Base-by-base conservation (phyloP, 2,113 vertebrate genomes). In the Sprattus sprattus region DNA sequence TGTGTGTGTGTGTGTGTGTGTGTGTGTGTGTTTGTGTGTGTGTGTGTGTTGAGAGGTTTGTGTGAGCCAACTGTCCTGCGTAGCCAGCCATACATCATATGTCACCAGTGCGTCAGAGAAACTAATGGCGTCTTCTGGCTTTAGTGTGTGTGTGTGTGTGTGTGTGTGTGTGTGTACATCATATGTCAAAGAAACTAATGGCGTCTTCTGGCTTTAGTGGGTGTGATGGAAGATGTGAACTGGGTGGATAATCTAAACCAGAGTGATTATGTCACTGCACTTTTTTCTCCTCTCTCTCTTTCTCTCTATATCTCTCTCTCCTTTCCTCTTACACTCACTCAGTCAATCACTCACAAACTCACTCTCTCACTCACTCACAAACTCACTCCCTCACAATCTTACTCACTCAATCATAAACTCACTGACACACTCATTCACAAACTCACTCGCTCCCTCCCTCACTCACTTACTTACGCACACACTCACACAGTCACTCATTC, bases 191-290 rank as follows among this genome's bases (percentile, higher is more conserved):
- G 82, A 89, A 91, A 92, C 87, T 89, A 91, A 89, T 92, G 88
- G 45, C 78, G 88, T 89, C 92, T 90, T n/a, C 83, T 90, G 87
- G 89, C 80, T 85, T 90, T 90, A 90, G 89, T 90, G 91, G 88
- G 90, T 90, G 89, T 89, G 90, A 91, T 91, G 83, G 89, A 92
- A 86, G 89, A 93, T 91, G 86, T 87, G 84, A 89, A 91, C 83
- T 90, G 89, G 87, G 91, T 83, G 86, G 90, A 91, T 86, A 88
- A 90, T 83, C 88, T 84, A 81, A 92, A 89, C 85, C 90, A 92
- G 88, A 90, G 82, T 18, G 80, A 81, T 88, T 90, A 88, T 81
- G 88, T 91, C 89, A 90, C 82, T 81, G 47, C 81, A 54, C 78
- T 83, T 85, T 39, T 81, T 60, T 67, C 52, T 85, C 44, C 83